Base-by-base conservation (phyloP, 2,113 vertebrate species). In the Oryzias woworae region DNA sequence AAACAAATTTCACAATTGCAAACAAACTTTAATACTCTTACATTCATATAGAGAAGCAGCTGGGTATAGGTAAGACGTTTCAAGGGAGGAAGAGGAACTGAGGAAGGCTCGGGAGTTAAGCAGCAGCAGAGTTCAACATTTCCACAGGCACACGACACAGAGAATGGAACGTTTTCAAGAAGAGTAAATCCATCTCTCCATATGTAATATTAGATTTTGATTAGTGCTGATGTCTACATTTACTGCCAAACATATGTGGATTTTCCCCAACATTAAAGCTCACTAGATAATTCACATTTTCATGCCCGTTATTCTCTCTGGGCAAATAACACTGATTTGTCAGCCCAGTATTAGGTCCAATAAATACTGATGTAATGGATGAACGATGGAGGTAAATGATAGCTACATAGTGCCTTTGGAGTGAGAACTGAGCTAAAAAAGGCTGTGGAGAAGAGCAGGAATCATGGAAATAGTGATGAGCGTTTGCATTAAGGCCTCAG, bases 1-100 rank as follows among this genome's bases (percentile, higher is more conserved):
- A 83, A 81, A 89, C 71, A 81, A 83, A 75, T 88, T 73, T 80
- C 84, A 89, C 84, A 88, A 81, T 62, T 53, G 71, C 31, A 56
- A 82, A 63, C 28, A 56, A 77, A 73, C 56, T 51, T 86, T 53
- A 57, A 62, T 71, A 79, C 57, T 66, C 52, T 73, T 74, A 87
- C 82, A 83, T 85, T 86, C 74, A 73, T 67, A 69, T 46, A 73
- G 69, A 73, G 81, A 79, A 69, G 87, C 68, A 78, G 56, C 55
- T n/a, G 22, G 70, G 82, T 69, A 84, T 62, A 85, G 65, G 71
- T 36, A 53, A 61, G 69, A 82, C 56, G 73, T 24, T 49, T 58
- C 41, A 56, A 61, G 60, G 61, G 22, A 70, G 82, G 58, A 60
- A 36, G 66, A 46, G 16, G 58, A 48, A 66, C 55, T 28, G 41